phyloP scores from a whole-genome alignment of 1,140 invertebrate genomes.

The Drosophila azteca region DNA sequence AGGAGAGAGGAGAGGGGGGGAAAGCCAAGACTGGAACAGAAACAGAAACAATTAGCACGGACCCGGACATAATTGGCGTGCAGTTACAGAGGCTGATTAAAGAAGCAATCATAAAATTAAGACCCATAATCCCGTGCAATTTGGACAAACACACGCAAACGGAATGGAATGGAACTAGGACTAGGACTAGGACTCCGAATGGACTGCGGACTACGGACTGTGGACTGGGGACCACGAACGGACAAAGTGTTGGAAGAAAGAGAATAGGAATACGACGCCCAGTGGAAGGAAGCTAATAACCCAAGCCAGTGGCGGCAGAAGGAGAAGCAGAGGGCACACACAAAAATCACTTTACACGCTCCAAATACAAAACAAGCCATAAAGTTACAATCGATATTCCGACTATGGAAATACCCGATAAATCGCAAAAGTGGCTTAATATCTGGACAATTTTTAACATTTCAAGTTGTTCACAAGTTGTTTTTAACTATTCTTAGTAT shows the following conservation, averaged over 20 bases:
- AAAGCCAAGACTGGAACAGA: slow-evolving; percentile 24
- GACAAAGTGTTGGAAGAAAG: slow-evolving; percentile 27
- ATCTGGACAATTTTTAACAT: no score
- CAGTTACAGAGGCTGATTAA: slow-evolving; percentile 77
- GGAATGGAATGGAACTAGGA: slow-evolving; percentile 10
- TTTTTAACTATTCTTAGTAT: no score
- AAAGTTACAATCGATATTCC: background rate
- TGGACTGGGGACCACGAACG: slow-evolving; percentile 8
- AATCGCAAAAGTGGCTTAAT: no score
- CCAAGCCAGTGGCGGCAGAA: slow-evolving; percentile 6
- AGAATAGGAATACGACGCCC: slow-evolving; percentile 23
- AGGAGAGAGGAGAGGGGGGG: slow-evolving; percentile 1
- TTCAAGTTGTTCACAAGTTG: no score
- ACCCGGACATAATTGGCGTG: slow-evolving; percentile 74
- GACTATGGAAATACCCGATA: no score
- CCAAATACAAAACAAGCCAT: slow-evolving; percentile 31
- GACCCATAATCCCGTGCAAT: slow-evolving; percentile 79
- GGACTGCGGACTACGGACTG: background rate
- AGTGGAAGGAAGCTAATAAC: slow-evolving; percentile 9
- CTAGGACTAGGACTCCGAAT: background rate
- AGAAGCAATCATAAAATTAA: slow-evolving; percentile 82
- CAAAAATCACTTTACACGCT: slow-evolving; percentile 63
- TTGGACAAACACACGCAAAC: slow-evolving; percentile 56
- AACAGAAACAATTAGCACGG: slow-evolving; percentile 76
- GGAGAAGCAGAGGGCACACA: slow-evolving; percentile 5